Conservation (phyloP, 2,888 invertebrate species). For the Liposcelis brunnea region DNA sequence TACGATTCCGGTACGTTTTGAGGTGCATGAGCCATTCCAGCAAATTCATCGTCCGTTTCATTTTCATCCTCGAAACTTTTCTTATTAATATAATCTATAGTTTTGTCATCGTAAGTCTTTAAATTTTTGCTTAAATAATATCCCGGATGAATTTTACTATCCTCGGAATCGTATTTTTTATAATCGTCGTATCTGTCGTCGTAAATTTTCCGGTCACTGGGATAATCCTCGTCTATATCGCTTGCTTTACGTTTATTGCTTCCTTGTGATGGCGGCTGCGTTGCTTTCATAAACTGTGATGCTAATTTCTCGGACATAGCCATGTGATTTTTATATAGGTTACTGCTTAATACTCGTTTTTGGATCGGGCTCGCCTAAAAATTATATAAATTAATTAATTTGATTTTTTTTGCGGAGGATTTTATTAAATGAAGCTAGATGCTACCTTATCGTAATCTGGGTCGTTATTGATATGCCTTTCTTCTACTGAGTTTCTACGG, state of each 20-base stretch:
- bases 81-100: not conserved
- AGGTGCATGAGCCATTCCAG: slow-evolving; percentile 21
- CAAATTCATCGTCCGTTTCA: not conserved
- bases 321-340: slow-evolving; percentile 4
- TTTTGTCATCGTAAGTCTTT: slow-evolving; percentile 8
- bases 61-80: slow-evolving; percentile 2
- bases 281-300: slow-evolving; percentile 2
- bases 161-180: not conserved
- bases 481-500: slow-evolving; percentile 2
- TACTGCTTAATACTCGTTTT: not conserved
- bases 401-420: no score
- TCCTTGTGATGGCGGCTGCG: not conserved
- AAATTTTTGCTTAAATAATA: not conserved
- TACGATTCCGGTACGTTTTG: slow-evolving; percentile 65
- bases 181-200: not conserved
- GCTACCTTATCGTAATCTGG: not conserved
- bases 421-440: no score
- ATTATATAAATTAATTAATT: no score
- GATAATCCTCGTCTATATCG: not conserved
- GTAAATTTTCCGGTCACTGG: slow-evolving; percentile 1
- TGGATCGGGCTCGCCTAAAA: no score
- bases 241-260: not conserved
- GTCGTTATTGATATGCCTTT: not conserved
- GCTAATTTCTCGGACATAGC: slow-evolving; percentile 1
- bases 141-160: slow-evolving; percentile 3